Evolutionary conservation across 2,888 invertebrate genomes (phyloP).

Genomic region (Lepidochitona cinerea): DNA sequence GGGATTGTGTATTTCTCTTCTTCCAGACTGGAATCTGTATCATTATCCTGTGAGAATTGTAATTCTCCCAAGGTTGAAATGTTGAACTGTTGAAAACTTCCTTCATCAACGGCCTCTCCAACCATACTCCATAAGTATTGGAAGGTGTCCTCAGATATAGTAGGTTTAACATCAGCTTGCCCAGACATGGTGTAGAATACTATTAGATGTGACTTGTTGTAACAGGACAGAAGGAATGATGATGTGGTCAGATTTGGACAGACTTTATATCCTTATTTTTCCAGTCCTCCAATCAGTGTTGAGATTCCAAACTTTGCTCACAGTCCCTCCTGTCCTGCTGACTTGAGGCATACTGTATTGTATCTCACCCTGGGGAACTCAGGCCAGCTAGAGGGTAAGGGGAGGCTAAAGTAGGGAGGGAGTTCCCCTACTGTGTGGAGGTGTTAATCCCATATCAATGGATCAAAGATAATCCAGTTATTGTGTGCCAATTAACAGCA

Average conservation of each 20-base stretch:
- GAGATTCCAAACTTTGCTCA: background rate
- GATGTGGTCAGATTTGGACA: background rate
- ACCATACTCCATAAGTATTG: constrained; percentile 1
- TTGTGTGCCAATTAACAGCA: background rate
- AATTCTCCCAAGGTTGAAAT: background rate
- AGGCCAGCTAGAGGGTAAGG: background rate
- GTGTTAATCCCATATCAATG: background rate
- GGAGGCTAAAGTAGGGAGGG: background rate
- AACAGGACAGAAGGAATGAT: background rate
- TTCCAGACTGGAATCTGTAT: background rate
- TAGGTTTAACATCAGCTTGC: background rate
- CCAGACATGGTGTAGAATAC: background rate
- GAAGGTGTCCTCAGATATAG: background rate
- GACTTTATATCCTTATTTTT: background rate
- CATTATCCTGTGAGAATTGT: background rate
- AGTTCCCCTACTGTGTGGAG: background rate
- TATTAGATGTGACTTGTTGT: background rate
- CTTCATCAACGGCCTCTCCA: background rate
- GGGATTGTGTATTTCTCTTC: background rate
- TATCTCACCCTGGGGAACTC: background rate
- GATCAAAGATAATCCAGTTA: background rate
- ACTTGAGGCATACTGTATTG: background rate
- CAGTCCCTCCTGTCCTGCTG: background rate
- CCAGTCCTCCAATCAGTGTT: background rate
- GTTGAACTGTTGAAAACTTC: background rate